These are phyloP conservation scores for Phaethornis superciliosus DNA, from an alignment of 2,113 vertebrate genomes.

Conservation along the genomic window DNA sequence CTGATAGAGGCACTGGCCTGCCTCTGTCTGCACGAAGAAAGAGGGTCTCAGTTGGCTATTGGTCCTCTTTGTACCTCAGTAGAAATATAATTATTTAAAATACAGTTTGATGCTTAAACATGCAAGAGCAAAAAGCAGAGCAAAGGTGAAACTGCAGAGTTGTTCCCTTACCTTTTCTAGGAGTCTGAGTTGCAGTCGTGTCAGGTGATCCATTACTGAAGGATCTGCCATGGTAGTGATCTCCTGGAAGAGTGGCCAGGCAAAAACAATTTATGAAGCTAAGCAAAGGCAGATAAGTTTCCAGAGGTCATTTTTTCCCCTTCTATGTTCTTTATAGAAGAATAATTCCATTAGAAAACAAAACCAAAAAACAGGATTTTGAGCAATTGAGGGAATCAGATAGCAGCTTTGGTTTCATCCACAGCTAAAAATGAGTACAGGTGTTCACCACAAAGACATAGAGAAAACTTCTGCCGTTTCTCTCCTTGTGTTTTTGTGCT, in stretches of 20 bases:
- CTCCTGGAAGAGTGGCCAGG: background rate
- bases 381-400: background rate
- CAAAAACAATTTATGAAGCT: background rate
- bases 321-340: background rate
- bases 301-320: background rate
- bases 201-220: slow-evolving; percentile 76
- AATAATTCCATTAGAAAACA: background rate
- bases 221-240: slow-evolving; percentile 69
- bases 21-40: background rate
- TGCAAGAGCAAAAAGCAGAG: background rate
- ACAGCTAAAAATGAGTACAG: background rate
- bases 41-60: background rate
- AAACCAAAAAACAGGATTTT: background rate
- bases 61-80: background rate
- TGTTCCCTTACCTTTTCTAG: slow-evolving; percentile 80
- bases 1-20: background rate
- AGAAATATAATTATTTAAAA: background rate
- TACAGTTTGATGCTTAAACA: background rate
- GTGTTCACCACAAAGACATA: background rate
- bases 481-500: background rate
- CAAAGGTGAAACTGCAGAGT: background rate
- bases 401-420: background rate
- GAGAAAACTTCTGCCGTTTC: background rate
- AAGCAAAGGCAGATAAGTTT: background rate
- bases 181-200: slow-evolving; percentile 78